Evolutionary conservation across 2,113 vertebrate species (phyloP), one percentile per base, ranked within the genome.

Genomic region (Nesospiza acunhae): DNA sequence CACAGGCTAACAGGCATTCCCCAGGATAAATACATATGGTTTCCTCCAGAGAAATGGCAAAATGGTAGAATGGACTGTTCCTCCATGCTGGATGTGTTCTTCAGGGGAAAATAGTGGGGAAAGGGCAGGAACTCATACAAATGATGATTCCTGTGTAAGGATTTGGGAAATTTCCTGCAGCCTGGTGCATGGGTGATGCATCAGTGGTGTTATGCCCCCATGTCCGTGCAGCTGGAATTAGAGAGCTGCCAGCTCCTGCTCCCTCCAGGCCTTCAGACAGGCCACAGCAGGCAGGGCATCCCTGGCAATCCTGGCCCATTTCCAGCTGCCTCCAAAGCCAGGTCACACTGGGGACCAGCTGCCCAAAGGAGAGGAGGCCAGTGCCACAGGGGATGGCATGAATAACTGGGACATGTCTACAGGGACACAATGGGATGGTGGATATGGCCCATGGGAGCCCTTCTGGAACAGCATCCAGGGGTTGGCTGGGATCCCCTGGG

Each of bases 21-120:
- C 68, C 77, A 50, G 58, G 74, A 89, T 97, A 90, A 96, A 93
- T 93, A 75, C 69, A 90, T 77, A n/a, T 49, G 33, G 79, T 84
- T 95, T 91, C 77, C 64, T 84, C 67, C 47, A 90, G 58, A 74
- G 49, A 72, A 85, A 70, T 23, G 58, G 44, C 41, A 62, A 63
- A 75, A 68, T 22, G 14, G 56, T 33, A 24, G 46, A 64, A 75
- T 6, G 14, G 37, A 28, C 67, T 44, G 31, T 49, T 22, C 24
- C 22, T 47, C 72, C 9, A 11, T 0, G 3, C 17, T 15, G 28
- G 41, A 41, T 7, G 10, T 46, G 26, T 84, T 35, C 13, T 55
- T 58, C 10, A 15, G 37, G 13, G 22, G 3, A 19, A 63, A 68
- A 66, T 4, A 37, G 9, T 4, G 11, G 59, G 2, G 15, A 76